Evolutionary conservation across 2,113 vertebrate genomes (phyloP).

Genomic region (Axis porcinus): DNA sequence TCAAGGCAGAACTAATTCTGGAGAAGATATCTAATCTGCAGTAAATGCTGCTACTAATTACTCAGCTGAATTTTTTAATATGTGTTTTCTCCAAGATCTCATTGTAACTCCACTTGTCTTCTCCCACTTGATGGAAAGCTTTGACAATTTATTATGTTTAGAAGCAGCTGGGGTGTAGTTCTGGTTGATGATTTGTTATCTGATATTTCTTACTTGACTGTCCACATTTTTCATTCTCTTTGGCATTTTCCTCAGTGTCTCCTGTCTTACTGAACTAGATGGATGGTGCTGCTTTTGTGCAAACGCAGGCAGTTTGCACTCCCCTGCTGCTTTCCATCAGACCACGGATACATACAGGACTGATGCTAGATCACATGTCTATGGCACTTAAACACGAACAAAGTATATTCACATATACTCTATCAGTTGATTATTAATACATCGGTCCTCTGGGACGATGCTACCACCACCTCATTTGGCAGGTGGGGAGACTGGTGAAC

Average conservation of each 20-base stretch:
- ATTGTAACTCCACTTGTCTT: slow-evolving; percentile 27
- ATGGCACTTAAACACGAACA: background rate
- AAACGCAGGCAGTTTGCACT: background rate
- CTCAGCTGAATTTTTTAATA: background rate
- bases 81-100: background rate
- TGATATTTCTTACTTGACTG: slow-evolving; percentile 13
- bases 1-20: background rate
- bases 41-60: slow-evolving; percentile 20
- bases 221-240: slow-evolving; percentile 31
- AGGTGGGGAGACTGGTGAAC: background rate
- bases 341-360: background rate
- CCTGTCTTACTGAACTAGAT: slow-evolving; percentile 24
- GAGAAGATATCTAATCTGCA: background rate
- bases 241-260: background rate
- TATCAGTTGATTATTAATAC: background rate
- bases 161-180: background rate
- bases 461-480: background rate
- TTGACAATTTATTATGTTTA: slow-evolving; percentile 29
- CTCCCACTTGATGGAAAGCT: slow-evolving; percentile 30
- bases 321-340: background rate
- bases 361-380: background rate
- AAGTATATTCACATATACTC: background rate
- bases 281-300: background rate
- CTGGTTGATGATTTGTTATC: slow-evolving; percentile 43
- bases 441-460: background rate